Percentiles rank a stretch among this genome's conserved stretches.
Evolutionary conservation across 2,888 invertebrate species (phyloP).

Genomic region (Leptopilina drosophilae): DNA sequence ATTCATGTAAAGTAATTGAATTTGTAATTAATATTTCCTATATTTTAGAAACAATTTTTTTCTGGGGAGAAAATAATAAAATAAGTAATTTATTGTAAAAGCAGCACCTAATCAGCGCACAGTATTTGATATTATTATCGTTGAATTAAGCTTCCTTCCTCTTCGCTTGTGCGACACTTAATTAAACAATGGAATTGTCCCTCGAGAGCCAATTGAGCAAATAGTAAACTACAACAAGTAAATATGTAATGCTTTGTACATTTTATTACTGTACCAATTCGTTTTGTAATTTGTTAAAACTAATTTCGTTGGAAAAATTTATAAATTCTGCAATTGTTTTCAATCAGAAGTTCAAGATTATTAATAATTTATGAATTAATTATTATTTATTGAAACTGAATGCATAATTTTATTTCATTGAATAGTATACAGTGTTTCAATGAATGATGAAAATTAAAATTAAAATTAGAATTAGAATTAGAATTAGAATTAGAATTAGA

Average conservation of each 20-base stretch:
- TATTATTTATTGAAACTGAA: too few species aligned
- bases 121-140: slow-evolving; percentile 11
- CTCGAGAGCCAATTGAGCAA: slow-evolving; percentile 22
- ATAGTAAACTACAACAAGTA: slow-evolving; percentile 13
- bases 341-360: too few species aligned
- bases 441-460: too few species aligned
- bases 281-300: background rate
- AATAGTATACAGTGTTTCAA: too few species aligned
- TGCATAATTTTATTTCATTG: too few species aligned
- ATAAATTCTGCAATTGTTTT: too few species aligned
- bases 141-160: slow-evolving; percentile 17
- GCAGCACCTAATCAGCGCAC: slow-evolving; percentile 3
- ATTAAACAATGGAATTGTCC: slow-evolving; percentile 19
- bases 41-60: too few species aligned
- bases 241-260: background rate
- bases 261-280: background rate
- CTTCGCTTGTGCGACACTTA: background rate
- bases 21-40: too few species aligned
- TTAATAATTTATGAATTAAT: too few species aligned
- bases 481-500: too few species aligned
- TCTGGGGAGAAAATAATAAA: background rate
- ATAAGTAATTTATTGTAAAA: background rate
- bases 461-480: too few species aligned
- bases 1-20: too few species aligned
- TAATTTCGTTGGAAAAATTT: background rate